Evolutionary conservation across 2,888 invertebrate species (phyloP), one percentile per base, ranked within the genome.

Genomic region (Sclerodermus sp.): DNA sequence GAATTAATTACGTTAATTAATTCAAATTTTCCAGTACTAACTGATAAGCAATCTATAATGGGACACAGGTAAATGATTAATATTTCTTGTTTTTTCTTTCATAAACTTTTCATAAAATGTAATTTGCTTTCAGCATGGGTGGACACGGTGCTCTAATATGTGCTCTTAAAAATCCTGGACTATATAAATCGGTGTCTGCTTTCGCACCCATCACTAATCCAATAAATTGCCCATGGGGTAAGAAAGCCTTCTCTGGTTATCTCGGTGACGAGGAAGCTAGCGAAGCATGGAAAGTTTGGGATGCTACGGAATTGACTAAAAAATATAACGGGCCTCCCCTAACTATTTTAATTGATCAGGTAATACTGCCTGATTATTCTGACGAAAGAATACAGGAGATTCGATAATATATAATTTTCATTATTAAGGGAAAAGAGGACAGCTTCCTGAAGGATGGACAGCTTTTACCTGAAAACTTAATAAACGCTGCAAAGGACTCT

Each of bases 131-230:
- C 74, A 96, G 96, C 73, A 99, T 99, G 98, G 98, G 98, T 52
- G 98, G 98, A 17, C 97, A 98, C 80, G 98, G 99, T 29, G 96
- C 97, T 13, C 77, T 98, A 41, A 87, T 95, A 45, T 90, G 91
- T 71, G 90, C 91, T 4, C 79, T 99, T 37, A 91, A 93, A 78
- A 95, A 94, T 79, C 96, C 96, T 9, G 91, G 91, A 12, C 79
- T 89, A 49, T 98, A 91, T 79, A 86, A 86, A 68, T 87, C 90
- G 8, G 94, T 96, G 0, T 96, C 96, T 56, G 96, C 94, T 4
- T 97, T 99, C 82, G 87, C 98, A 2, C 96, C 99, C 0, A 96
- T 98, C 69, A 87, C 89, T 62, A 94, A 97, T 79, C 96, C 98
- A 0, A 84, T 81, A 1, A 81, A 87, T 46, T 89, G 91, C 62